These are phyloP conservation scores for Xyrichtys novacula DNA, from an alignment of 2,797 vertebrate species.

Conservation along the genomic window DNA sequence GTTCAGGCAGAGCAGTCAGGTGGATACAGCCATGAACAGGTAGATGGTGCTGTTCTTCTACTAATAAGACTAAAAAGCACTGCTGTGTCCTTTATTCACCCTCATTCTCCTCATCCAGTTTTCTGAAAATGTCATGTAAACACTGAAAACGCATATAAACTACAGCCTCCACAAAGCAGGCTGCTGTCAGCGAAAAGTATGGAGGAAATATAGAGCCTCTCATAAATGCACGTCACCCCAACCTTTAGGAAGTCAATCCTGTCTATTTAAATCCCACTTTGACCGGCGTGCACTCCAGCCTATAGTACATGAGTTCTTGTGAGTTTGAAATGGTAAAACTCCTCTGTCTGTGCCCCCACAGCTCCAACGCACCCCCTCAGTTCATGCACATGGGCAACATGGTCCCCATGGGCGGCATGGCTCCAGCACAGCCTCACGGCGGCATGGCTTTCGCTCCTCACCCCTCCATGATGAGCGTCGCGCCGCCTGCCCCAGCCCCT, in stretches of 20 bases:
- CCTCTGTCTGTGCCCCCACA: conserved; percentile 34
- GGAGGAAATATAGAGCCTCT: no score
- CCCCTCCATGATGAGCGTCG: conserved; percentile 74
- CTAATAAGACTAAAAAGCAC: neutral
- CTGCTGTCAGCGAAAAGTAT: no score
- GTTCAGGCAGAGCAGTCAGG: neutral
- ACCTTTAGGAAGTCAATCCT: no score
- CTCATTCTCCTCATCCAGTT: neutral
- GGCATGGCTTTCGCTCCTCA: conserved; percentile 75
- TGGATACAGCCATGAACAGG: neutral
- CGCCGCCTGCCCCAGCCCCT: conserved; percentile 59
- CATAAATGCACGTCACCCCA: no score
- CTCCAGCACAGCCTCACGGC: conserved; percentile 55
- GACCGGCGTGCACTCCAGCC: neutral
- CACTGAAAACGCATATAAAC: no score
- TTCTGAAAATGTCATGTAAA: neutral
- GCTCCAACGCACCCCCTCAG: conserved; percentile 64
- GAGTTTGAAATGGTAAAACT: neutral
- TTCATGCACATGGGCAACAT: conserved; percentile 62
- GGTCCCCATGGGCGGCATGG: conserved; percentile 46
- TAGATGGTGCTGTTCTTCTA: conserved; percentile 43
- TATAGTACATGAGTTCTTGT: neutral
- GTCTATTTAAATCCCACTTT: neutral
- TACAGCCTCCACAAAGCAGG: no score
- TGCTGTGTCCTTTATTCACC: neutral